Base-by-base conservation (phyloP, 2,888 invertebrate species). In the Callyntrura sp. region DNA sequence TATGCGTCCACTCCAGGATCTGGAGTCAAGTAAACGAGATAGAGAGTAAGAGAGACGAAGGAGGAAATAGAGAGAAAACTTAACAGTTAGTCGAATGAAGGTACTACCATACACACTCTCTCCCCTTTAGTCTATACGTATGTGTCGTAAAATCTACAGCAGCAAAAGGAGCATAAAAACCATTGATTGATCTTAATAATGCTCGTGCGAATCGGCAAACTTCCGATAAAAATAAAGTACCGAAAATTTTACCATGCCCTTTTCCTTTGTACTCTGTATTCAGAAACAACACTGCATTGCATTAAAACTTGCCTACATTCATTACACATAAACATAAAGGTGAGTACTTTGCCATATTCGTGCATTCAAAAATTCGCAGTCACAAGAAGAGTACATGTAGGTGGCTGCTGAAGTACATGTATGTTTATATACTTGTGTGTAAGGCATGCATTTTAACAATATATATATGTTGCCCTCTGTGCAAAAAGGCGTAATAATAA, bases 131-230 rank as follows among this genome's bases (percentile, higher is more conserved):
- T 70, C 0, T 35, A 1, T 76, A 51, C 51, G 17, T 25, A 28
- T 48, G 78, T 28, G 55, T 57, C 28, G 78, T 79, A 79, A 79
- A 79, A 79, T 11, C 55, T 79, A 57, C 25, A 79, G 62, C 73
- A 85, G 73, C 25, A 85, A 82, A 84, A 70, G 45, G 43, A 73
- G 73, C 73, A 48, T 85, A 85, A 79, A 48, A 81, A 68, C 73
- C 88, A 88, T 88, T 88, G 88, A 88, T 88, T 88, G 83, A 88
- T 88, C 88, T 88, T 88, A 88, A 88, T 88, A 83, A 88, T 88
- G 76, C 83, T 73, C 51, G 65, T 79, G 86, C 55, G 79, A 79
- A 79, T 85, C 85, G 60, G 23, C 82, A 73, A 88, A 82, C 87
- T 88, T 88, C 70, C 87, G 70, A 81, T 70, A 88, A 55, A 65